Base-by-base conservation (phyloP, 2,113 vertebrate species). In the Perca schrenkii region DNA sequence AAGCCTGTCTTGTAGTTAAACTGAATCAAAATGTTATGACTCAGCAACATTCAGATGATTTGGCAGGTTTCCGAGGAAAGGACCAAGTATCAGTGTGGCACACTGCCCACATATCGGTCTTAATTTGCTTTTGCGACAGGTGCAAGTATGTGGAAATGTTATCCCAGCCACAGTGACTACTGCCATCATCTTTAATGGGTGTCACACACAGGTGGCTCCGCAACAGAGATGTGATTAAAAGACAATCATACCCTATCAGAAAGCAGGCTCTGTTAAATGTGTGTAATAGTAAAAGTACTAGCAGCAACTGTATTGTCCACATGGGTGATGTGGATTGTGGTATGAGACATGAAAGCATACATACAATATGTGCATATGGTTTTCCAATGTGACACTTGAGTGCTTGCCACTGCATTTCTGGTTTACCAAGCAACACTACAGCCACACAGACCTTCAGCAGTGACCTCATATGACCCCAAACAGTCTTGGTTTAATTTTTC, bases 111-210 rank as follows among this genome's bases (percentile, higher is more conserved):
- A 61, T 56, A 84, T 90, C 78, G 40, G 40, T 92, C 79, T 88
- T 90, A 61, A 85, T 93, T 93, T 90, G 54, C 54, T 74, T 74
- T 74, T 70, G 78, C 54, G 87, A 90, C 92, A 86, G 79, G 89
- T 87, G 88, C 85, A 86, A 79, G 84, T 86, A 84, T 64, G 83
- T 86, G 84, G 91, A 93, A 92, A 91, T 89, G 84, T 93, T 88
- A 86, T 85, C 75, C 64, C 31, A 79, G 66, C 58, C 75, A 56
- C 71, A 78, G 77, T 77, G 80, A 92, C 79, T 62, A 92, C 79
- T 62, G 71, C 82, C 67, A 81, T 87, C 91, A 85, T 81, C 80
- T 82, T 84, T 90, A 94, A 93, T 92, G 72, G 83, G 82, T 87
- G 85, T 89, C 82, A 82, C 82, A 74, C 66, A 80, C 82, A 88